Evolutionary conservation across 2,113 vertebrate genomes (phyloP).

Genomic region (Brienomyrus longianalis): DNA sequence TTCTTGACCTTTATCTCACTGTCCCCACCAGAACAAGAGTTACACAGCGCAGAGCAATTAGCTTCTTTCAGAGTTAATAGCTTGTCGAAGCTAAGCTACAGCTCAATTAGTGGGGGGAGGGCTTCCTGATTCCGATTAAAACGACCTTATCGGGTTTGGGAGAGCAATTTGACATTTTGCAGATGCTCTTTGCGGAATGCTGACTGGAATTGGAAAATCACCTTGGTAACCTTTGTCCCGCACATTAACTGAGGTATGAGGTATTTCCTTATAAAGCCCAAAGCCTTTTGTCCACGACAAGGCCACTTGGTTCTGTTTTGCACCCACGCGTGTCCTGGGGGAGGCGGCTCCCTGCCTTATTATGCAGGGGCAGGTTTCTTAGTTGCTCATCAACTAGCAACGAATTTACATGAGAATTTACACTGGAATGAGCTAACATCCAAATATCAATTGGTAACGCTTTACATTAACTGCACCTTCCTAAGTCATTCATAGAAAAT

Average conservation of each 20-base stretch:
- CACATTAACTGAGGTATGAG: background rate
- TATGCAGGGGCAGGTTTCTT: background rate
- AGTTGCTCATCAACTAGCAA: background rate
- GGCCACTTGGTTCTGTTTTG: background rate
- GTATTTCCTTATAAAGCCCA: background rate
- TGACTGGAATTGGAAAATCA: background rate
- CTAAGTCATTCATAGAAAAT: too few relatives aligned
- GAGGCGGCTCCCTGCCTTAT: background rate
- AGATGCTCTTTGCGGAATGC: background rate
- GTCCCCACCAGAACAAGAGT: background rate
- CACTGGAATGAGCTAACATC: background rate
- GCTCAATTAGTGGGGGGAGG: background rate
- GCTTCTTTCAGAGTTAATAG: background rate
- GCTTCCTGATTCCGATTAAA: background rate
- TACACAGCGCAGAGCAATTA: background rate
- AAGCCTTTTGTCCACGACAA: background rate
- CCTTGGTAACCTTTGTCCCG: background rate
- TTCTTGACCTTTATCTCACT: background rate
- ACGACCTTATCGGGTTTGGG: background rate
- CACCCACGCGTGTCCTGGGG: background rate
- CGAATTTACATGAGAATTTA: background rate
- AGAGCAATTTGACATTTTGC: background rate
- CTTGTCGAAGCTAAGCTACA: background rate
- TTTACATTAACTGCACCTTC: background rate
- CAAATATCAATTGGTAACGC: background rate